Evolutionary conservation across 2,113 vertebrate genomes (phyloP).

Genomic region (Poeciliopsis turrubarensis): DNA sequence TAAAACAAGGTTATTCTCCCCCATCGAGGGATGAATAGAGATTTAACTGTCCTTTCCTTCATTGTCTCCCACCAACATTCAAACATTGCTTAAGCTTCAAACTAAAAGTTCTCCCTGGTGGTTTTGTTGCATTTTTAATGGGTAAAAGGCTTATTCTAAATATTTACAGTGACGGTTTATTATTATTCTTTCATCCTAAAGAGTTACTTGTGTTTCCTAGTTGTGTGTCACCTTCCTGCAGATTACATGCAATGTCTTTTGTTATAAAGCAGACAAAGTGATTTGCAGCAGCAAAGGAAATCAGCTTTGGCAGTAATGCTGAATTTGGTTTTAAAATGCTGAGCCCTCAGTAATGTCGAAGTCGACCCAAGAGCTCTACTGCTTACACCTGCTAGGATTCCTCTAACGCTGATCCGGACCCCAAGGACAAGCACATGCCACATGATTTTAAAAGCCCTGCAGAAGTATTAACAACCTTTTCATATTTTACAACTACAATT

Average conservation of each 20-base stretch:
- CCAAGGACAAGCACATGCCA: slow-evolving; percentile 8
- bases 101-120: slow-evolving; percentile 51
- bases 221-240: slow-evolving; percentile 3
- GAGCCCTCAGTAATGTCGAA: slow-evolving; percentile 41
- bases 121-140: slow-evolving; percentile 41
- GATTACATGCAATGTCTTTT: slow-evolving; percentile 13
- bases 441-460: slow-evolving; percentile 31
- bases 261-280: slow-evolving; percentile 41
- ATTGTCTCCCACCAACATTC: slow-evolving; percentile 71
- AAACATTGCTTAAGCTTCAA: slow-evolving; percentile 59
- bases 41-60: slow-evolving; percentile 83
- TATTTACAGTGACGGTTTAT: slow-evolving; percentile 16
- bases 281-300: slow-evolving; percentile 32
- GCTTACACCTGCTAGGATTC: slow-evolving; percentile 46
- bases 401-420: slow-evolving; percentile 50
- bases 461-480: not conserved
- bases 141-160: slow-evolving; percentile 31
- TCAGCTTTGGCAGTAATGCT: slow-evolving; percentile 61
- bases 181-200: slow-evolving; percentile 31
- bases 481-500: not conserved
- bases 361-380: slow-evolving; percentile 23
- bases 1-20: slow-evolving; percentile 79
- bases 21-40: slow-evolving; percentile 77
- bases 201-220: slow-evolving; percentile 1
- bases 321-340: slow-evolving; percentile 66